Conservation (phyloP, 1,140 invertebrate genomes). For the Cherax quadricarinatus region DNA sequence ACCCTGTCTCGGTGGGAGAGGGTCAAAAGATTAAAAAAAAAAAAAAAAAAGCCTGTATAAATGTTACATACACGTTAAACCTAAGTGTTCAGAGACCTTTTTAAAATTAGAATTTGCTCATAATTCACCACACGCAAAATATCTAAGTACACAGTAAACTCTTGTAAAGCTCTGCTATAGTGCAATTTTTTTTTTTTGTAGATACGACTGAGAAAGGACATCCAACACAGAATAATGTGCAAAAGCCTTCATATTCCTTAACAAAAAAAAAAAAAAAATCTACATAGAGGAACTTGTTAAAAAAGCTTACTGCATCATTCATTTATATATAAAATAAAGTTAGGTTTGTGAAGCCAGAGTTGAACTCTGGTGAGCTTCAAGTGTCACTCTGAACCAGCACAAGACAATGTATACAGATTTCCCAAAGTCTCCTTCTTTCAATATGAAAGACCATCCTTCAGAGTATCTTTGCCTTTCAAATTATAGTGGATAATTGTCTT, state of each 20-base stretch:
- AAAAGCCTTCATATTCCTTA: too few species aligned
- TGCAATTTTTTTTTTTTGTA: too few species aligned
- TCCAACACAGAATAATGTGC: too few species aligned
- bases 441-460: background rate
- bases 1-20: too few species aligned
- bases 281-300: too few species aligned
- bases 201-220: too few species aligned
- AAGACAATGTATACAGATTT: background rate
- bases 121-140: background rate
- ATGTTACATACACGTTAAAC: too few species aligned
- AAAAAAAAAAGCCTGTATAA: too few species aligned
- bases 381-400: background rate
- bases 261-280: too few species aligned
- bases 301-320: background rate
- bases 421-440: background rate
- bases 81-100: background rate
- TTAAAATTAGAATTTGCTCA: background rate
- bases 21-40: too few species aligned
- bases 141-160: background rate
- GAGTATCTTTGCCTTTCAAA: background rate
- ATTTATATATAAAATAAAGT: background rate
- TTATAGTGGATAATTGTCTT: background rate
- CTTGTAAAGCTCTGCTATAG: too few species aligned
- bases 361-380: background rate
- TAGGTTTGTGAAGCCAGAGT: background rate